Evolutionary conservation across 2,113 vertebrate genomes (phyloP).

Genomic region (Brachyistius frenatus): DNA sequence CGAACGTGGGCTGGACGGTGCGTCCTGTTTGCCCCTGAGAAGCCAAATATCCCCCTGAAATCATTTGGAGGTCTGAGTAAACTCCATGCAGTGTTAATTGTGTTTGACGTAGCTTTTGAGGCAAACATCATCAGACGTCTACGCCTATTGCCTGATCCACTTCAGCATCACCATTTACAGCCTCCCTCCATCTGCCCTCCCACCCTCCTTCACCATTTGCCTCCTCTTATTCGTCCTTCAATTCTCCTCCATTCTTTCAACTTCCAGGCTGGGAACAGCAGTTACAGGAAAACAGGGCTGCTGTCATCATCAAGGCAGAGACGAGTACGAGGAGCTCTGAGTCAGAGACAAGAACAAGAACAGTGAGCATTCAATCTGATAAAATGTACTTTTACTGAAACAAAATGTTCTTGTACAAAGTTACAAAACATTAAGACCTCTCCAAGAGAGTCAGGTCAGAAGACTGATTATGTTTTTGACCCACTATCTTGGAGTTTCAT

Average conservation of each 20-base stretch:
- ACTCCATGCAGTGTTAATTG: conserved; percentile 56
- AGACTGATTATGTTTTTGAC: no score
- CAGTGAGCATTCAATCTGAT: no score
- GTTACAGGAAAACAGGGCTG: neutral
- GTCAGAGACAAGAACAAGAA: no score
- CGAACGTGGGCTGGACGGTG: conserved; percentile 25
- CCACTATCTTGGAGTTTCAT: no score
- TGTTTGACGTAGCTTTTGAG: conserved; percentile 56
- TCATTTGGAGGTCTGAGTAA: conserved; percentile 39
- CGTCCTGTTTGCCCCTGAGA: conserved; percentile 20
- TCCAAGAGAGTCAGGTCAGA: no score
- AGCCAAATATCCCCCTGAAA: conserved; percentile 25
- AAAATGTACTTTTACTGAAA: no score
- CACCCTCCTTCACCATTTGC: conserved; percentile 18
- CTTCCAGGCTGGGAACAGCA: neutral
- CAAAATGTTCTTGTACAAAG: no score
- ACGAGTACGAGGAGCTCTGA: no score
- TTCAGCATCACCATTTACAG: neutral
- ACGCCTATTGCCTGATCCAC: neutral
- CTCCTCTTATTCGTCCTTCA: neutral
- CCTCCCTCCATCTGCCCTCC: neutral
- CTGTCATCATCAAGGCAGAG: no score
- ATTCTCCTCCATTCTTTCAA: neutral
- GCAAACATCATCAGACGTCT: conserved; percentile 32
- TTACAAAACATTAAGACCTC: no score